phyloP scores from a whole-genome alignment of 2,888 invertebrate genomes.

The Torymus auratus region DNA sequence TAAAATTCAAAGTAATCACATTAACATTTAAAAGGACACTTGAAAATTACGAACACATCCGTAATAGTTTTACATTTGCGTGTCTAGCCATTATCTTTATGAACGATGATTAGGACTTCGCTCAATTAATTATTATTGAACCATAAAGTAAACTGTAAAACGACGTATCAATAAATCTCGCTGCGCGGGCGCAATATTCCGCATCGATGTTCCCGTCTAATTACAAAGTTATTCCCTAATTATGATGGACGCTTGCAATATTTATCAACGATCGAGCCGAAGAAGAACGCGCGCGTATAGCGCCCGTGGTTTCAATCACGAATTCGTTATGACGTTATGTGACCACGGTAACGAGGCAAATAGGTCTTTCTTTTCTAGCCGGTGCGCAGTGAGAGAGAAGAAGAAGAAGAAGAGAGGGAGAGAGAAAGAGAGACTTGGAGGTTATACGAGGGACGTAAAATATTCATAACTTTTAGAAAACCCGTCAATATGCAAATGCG shows the following conservation, averaged over 20 bases:
- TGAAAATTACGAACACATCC: conserved; percentile 7
- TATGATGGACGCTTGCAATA: conserved; percentile 41
- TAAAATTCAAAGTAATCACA: conserved; percentile 1
- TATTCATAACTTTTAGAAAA: conserved; percentile 77
- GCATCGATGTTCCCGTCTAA: conserved; percentile 25
- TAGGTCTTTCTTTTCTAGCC: conserved; percentile 61
- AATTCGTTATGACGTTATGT: conserved; percentile 62
- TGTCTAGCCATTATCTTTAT: neutral
- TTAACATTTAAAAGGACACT: conserved; percentile 5
- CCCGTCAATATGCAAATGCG: conserved; percentile 76
- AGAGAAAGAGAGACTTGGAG: conserved; percentile 44
- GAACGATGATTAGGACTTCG: conserved; percentile 21
- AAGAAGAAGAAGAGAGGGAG: too few species aligned
- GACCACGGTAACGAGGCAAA: conserved; percentile 62
- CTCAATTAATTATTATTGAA: conserved; percentile 36
- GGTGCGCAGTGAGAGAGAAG: conserved; percentile 9
- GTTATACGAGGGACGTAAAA: conserved; percentile 67
- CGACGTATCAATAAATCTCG: conserved; percentile 34
- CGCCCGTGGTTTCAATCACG: conserved; percentile 60
- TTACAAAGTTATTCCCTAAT: conserved; percentile 46
- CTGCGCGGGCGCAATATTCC: neutral
- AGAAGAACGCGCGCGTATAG: conserved; percentile 29
- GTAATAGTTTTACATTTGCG: conserved; percentile 14
- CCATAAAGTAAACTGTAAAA: conserved; percentile 36
- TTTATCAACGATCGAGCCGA: conserved; percentile 38